Evolutionary conservation across 2,888 invertebrate species (phyloP), one percentile per base, ranked within the genome.

Genomic region (Eueremaeus valkanovi): DNA sequence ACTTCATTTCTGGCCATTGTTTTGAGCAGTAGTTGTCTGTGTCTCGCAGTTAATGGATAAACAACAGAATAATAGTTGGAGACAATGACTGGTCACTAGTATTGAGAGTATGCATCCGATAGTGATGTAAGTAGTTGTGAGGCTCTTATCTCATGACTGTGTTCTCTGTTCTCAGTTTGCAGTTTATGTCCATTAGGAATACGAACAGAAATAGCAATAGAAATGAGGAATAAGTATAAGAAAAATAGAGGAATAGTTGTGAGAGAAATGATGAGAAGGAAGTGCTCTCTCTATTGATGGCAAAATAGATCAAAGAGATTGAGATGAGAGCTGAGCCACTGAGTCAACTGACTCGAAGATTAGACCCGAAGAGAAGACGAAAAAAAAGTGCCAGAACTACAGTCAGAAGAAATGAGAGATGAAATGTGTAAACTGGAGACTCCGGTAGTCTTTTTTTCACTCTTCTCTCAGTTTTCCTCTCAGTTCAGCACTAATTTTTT

Each of bases 81-180:
- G 33, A 61, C 61, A 61, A 61, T 61, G 29, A 61, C 27, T 61
- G 61, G 61, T 61, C 61, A 61, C 29, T 61, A 29, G 29, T 61
- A n/a, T 51, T 51, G 61, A 21, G 13, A 9, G 61, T 29, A 24
- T 29, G 61, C 61, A 33, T 61, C 31, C 31, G 61, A 21, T 24
- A 61, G 61, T 31, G 31, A 21, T 31, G 31, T 27, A 16, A 61
- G 61, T 24, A 3, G 27, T 21, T 11, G 27, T 61, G 29, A 18
- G n/a, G 27, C 61, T 61, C 61, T 61, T 61, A 61, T 61, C 61
- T 61, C 61, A 55, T 55, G 55, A n/a, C n/a, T n/a, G n/a, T n/a
- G n/a, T 51, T 11, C 5, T 36, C 6, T 61, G 61, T 61, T 61
- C 61, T 61, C 61, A 61, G 61, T 61, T 61, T 61, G 61, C 51